Percentiles rank a stretch among this genome's conserved stretches.
phyloP scores from a whole-genome alignment of 1,140 invertebrate species.

The Patella vulgata region DNA sequence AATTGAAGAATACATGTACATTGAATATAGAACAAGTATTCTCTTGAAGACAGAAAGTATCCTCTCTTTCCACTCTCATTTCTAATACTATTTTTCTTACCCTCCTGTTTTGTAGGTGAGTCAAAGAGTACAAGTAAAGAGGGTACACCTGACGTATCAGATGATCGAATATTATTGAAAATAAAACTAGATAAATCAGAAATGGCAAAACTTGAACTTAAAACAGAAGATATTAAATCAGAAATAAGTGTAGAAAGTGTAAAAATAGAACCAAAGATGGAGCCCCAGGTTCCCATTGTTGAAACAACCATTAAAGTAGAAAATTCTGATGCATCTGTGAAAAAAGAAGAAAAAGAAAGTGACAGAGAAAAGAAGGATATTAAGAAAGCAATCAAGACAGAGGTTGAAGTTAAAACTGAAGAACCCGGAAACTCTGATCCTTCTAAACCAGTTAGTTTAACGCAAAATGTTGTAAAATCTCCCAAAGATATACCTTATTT shows the following conservation, averaged over 20 bases:
- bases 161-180: not conserved
- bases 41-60: too few relatives aligned
- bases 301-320: constrained; percentile 1
- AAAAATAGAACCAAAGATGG: too few relatives aligned
- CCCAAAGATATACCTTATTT: not conserved
- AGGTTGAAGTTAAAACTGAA: not conserved
- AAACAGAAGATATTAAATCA: constrained; percentile 4
- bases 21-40: too few relatives aligned
- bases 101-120: constrained; percentile 6
- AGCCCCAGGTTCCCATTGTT: not conserved
- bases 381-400: not conserved
- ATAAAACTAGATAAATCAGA: not conserved
- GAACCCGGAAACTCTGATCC: not conserved
- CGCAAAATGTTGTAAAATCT: not conserved
- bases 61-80: too few relatives aligned
- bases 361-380: constrained; percentile 10
- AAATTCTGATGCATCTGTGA: not conserved
- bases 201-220: not conserved
- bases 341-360: constrained; percentile 5
- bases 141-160: constrained; percentile 17
- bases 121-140: constrained; percentile 24
- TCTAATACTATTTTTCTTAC: too few relatives aligned
- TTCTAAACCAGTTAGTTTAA: not conserved
- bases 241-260: too few relatives aligned
- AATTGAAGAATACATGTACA: too few relatives aligned